A percentile compares a stretch with the other conserved stretches of the same genome.
Conservation (phyloP, 1,140 invertebrate genomes). For the Bombus confusus region DNA sequence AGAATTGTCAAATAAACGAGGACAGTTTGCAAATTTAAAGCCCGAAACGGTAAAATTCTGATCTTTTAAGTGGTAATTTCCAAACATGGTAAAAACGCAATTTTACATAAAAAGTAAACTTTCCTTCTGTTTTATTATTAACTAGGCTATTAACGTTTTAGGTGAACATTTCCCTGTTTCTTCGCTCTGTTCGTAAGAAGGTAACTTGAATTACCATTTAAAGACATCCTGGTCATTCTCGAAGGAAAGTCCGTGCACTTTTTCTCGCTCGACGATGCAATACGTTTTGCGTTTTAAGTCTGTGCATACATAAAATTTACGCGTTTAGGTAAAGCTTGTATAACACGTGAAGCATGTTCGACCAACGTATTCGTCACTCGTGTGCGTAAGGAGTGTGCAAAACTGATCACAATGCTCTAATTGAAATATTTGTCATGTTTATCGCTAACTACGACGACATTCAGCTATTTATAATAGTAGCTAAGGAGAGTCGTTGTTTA, state of each 20-base stretch:
- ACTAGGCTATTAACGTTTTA: neutral
- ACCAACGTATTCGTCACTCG: neutral
- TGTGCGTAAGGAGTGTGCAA: neutral
- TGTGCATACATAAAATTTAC: neutral
- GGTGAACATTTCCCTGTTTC: neutral
- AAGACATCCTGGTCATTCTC: neutral
- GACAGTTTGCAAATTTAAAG: neutral
- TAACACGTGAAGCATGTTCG: neutral
- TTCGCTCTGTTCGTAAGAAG: neutral
- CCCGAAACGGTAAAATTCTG: neutral
- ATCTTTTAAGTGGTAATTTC: neutral
- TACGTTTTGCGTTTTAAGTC: neutral
- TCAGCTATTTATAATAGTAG: neutral
- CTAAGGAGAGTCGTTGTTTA: too few species aligned
- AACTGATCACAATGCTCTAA: constrained; percentile 8
- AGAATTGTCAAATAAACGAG: too few species aligned
- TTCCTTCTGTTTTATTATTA: neutral
- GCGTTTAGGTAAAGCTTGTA: neutral
- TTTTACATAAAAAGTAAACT: neutral
- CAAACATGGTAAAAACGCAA: neutral
- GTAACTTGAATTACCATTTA: neutral
- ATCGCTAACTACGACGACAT: neutral
- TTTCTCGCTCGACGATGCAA: neutral
- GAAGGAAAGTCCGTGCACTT: neutral
- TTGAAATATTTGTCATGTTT: constrained; percentile 5